These are phyloP conservation scores for Enteromius treurensis DNA, from an alignment of 2,797 vertebrate species.

Conservation along the genomic window DNA sequence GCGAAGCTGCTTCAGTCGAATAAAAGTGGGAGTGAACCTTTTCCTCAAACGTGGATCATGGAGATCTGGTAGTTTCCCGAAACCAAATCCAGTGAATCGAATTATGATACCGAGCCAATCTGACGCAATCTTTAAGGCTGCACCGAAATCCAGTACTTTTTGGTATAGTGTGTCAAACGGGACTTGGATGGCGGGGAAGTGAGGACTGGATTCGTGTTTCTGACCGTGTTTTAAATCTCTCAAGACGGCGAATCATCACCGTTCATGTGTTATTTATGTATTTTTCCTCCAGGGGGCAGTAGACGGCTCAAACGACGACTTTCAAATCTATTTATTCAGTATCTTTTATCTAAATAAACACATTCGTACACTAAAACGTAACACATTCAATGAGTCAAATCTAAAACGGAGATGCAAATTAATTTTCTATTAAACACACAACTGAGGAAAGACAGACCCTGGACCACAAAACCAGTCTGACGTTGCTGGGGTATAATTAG, in stretches of 20 bases:
- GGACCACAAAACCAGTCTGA: too few relatives aligned
- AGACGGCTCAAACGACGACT: not conserved
- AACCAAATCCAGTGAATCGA: not conserved
- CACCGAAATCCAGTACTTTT: not conserved
- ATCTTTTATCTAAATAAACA: not conserved
- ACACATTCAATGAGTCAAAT: not conserved
- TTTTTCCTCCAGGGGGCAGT: not conserved
- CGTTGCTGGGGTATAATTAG: too few relatives aligned
- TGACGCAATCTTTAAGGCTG: not conserved
- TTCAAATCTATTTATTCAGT: too few relatives aligned
- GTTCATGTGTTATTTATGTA: not conserved
- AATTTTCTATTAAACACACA: too few relatives aligned
- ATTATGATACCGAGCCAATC: not conserved
- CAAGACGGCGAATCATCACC: rapidly evolving
- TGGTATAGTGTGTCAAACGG: not conserved
- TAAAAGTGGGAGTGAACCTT: not conserved
- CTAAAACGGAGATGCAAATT: too few relatives aligned
- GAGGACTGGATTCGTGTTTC: not conserved
- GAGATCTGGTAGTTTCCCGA: not conserved
- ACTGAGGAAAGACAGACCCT: too few relatives aligned
- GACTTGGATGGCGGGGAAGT: not conserved
- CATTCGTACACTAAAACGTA: not conserved
- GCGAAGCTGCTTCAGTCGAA: too few relatives aligned
- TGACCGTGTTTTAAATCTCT: conserved; percentile 1
- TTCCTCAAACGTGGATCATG: not conserved